Evolutionary conservation across 2,797 vertebrate genomes (phyloP).

Genomic region (Protonibea diacanthus): DNA sequence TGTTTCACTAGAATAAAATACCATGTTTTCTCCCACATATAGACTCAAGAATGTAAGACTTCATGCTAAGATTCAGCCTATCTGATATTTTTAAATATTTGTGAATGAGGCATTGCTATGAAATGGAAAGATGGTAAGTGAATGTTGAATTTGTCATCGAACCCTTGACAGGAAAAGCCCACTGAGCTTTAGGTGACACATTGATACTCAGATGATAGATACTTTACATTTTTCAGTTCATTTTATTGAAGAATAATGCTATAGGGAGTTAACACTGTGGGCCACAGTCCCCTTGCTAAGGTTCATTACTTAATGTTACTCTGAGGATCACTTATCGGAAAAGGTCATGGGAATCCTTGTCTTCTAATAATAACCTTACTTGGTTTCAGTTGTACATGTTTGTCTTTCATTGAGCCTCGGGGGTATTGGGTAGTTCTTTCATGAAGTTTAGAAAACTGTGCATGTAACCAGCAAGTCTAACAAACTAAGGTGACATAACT

Average conservation of each 20-base stretch:
- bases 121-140: background rate
- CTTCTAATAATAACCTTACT: slow-evolving; percentile 44
- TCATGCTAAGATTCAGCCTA: background rate
- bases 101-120: background rate
- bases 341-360: slow-evolving; percentile 35
- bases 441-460: background rate
- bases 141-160: background rate
- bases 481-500: background rate
- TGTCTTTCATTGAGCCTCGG: background rate
- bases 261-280: slow-evolving; percentile 21
- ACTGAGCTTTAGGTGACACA: background rate
- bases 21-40: background rate
- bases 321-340: slow-evolving; percentile 38
- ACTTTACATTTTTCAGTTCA: background rate
- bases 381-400: slow-evolving; percentile 23
- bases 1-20: slow-evolving; percentile 3
- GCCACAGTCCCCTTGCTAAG: slow-evolving; percentile 13
- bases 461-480: background rate
- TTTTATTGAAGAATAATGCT: slow-evolving; percentile 46
- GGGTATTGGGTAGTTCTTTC: background rate
- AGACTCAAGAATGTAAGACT: background rate
- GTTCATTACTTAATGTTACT: slow-evolving; percentile 40
- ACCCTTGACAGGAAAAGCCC: background rate
- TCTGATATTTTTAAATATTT: background rate
- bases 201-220: background rate